A percentile compares a stretch with the other conserved stretches of the same genome.
phyloP scores from a whole-genome alignment of 2,797 vertebrate species.

The Pampus argenteus region DNA sequence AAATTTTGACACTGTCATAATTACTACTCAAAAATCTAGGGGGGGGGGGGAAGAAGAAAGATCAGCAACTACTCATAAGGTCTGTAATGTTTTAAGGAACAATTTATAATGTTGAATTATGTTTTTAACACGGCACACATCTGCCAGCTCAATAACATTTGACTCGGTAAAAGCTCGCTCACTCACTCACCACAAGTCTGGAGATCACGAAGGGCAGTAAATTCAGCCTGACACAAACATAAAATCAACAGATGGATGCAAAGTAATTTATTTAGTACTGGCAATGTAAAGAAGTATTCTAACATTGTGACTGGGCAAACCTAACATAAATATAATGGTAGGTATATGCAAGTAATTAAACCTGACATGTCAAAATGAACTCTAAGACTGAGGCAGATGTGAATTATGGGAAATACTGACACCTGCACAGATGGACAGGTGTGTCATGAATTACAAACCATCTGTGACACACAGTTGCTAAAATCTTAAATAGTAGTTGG shows the following conservation, averaged over 20 bases:
- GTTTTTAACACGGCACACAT: slow-evolving; percentile 13
- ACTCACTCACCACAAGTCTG: background rate
- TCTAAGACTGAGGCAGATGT: background rate
- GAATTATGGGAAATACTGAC: background rate
- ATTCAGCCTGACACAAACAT: slow-evolving; percentile 31
- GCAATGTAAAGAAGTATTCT: background rate
- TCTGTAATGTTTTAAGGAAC: background rate
- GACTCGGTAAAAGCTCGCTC: slow-evolving; percentile 20
- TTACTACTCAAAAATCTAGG: background rate
- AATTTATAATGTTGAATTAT: slow-evolving; percentile 2
- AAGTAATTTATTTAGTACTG: background rate
- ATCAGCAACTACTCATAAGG: background rate
- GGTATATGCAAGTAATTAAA: background rate
- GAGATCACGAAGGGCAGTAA: slow-evolving; percentile 4
- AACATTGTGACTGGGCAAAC: background rate
- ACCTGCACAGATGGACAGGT: background rate
- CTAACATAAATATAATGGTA: background rate
- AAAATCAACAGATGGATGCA: slow-evolving; percentile 12
- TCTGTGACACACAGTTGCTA: background rate
- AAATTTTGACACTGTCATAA: slow-evolving; percentile 7
- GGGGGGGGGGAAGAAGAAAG: too few relatives aligned
- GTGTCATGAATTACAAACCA: background rate
- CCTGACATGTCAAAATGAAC: background rate
- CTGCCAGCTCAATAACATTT: slow-evolving; percentile 28
- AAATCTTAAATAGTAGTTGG: background rate